Evolutionary conservation across 2,113 vertebrate species (phyloP).

Genomic region (Pithys albifrons): DNA sequence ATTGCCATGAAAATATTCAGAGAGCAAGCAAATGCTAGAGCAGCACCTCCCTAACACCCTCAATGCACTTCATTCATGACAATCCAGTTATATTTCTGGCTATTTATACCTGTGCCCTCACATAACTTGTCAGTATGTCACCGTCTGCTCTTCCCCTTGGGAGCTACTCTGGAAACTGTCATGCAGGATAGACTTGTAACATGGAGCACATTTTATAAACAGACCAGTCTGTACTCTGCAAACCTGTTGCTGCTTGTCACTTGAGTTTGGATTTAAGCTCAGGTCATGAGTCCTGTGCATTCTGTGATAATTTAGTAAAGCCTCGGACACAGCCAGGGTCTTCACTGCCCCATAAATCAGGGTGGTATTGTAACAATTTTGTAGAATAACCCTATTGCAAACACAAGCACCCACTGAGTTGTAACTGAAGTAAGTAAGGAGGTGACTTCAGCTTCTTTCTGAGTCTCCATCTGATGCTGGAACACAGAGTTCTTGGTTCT

Average conservation of each 20-base stretch:
- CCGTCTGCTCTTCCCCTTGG: slow-evolving; percentile 14
- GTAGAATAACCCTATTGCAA: not conserved
- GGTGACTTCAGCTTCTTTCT: not conserved
- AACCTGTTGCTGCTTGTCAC: not conserved
- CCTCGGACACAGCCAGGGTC: not conserved
- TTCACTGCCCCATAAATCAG: not conserved
- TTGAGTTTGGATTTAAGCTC: not conserved
- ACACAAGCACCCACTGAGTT: not conserved
- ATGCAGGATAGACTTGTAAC: not conserved
- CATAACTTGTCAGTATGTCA: slow-evolving; percentile 20
- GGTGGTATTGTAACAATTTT: not conserved
- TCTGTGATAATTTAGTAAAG: not conserved
- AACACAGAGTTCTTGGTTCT: not conserved
- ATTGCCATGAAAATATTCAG: not conserved
- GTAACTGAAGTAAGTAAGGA: not conserved
- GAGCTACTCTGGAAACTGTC: slow-evolving; percentile 1
- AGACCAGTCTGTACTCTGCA: not conserved
- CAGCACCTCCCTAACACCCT: not conserved
- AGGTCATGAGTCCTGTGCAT: not conserved
- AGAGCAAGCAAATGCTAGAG: not conserved
- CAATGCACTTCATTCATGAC: not conserved
- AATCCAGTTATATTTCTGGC: not conserved
- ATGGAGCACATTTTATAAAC: slow-evolving; percentile 4
- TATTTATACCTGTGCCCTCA: slow-evolving; percentile 1
- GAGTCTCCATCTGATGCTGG: not conserved